Conservation (phyloP, 2,113 vertebrate genomes). For the Xenopus borealis region DNA sequence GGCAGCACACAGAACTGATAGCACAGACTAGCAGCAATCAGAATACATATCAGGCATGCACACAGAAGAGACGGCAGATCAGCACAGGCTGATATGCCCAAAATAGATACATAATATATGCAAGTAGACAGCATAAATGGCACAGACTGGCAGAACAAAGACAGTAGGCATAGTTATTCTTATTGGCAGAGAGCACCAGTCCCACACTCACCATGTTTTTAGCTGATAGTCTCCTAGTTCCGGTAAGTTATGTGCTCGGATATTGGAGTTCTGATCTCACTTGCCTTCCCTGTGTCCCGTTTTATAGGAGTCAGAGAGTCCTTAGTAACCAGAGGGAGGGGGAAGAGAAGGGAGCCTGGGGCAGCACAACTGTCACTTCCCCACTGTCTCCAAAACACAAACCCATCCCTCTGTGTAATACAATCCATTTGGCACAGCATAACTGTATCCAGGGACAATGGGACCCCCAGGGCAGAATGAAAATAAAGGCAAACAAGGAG, state of each 20-base stretch:
- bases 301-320: constrained; percentile 20
- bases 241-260: constrained; percentile 11
- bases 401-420: background rate
- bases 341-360: background rate
- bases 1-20: too few species aligned
- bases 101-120: too few species aligned
- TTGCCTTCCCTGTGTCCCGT: background rate
- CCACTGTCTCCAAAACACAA: constrained; percentile 3
- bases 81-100: too few species aligned
- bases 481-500: background rate
- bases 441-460: constrained; percentile 4
- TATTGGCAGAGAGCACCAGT: background rate
- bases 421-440: background rate
- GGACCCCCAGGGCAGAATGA: background rate
- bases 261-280: background rate
- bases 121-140: background rate
- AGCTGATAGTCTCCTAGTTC: constrained; percentile 9
- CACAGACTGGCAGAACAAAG: background rate
- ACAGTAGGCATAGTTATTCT: too few species aligned
- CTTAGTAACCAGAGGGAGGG: constrained; percentile 18
- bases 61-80: too few species aligned
- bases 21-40: background rate
- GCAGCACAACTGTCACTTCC: background rate
- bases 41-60: background rate
- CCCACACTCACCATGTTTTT: constrained; percentile 21